Evolutionary conservation across 2,797 vertebrate species (phyloP), one percentile per base, ranked within the genome.

Genomic region (Ibycter americanus): DNA sequence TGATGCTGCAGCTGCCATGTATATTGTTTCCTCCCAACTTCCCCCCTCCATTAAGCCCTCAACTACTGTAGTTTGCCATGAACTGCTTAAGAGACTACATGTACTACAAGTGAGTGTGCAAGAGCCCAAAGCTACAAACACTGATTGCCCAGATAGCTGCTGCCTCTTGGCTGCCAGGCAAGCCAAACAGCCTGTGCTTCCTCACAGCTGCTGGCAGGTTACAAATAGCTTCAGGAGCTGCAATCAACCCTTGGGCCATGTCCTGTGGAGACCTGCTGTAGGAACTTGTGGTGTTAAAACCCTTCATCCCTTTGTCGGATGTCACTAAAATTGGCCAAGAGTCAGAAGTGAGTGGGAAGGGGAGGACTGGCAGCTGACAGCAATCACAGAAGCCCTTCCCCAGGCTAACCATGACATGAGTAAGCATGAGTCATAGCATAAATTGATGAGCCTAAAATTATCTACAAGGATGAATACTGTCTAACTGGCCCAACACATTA

Each of bases 381-480:
- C 82, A 79, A 91, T 92, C 91, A 91, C 67, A 74, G 82, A 85
- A 94, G 61, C 84, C 92, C 84, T 83, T 96, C 90, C 87, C 71
- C 59, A 83, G 87, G 78, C 84, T 93, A 93, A 92, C 87, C 13
- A 15, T 38, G 90, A 89, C 84, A 92, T 85, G 84, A 93, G 68
- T 89, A 94, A 96, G 91, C 82, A 47, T 95, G 96, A 97, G 88
- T 97, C 96, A 96, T 14, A 78, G 89, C 40, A 61, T 36, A 91
- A 96, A 86, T 36, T 88, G 89, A 93, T 93, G 71, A 94, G 46
- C 82, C 92, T 93, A 93, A 93, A 96, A 96, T 96, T 89, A 91
- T 81, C 89, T 93, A 67, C 71, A 51, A 49, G 58, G 63, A 77
- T 83, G 74, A 96, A 87, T 89, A 78, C 26, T 0, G 9, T 61